Evolutionary conservation across 37 sponge, comb jelly and placozoan genomes (phyloP).

Genomic region (Ianthella basta): DNA sequence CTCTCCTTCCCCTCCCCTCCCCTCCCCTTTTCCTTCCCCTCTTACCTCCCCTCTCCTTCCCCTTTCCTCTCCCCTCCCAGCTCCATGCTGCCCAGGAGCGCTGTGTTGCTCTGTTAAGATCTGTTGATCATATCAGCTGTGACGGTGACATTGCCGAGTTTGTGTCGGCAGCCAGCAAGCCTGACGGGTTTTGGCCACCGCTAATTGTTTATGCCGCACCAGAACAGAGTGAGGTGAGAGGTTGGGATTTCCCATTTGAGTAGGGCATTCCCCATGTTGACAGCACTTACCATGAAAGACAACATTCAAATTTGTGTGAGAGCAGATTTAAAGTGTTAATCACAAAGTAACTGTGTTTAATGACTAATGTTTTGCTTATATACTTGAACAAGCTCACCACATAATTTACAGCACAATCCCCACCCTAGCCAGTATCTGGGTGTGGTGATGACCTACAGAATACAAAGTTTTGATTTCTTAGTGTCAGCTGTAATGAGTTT

Average conservation of each 20-base stretch:
- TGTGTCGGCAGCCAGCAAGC: not conserved
- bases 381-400: no score
- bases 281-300: no score
- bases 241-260: no score
- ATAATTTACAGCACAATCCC: no score
- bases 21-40: not conserved
- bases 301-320: no score
- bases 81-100: not conserved
- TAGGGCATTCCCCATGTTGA: not conserved
- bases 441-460: no score
- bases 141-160: not conserved
- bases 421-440: no score
- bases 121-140: not conserved
- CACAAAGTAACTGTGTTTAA: no score
- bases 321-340: no score
- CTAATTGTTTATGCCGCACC: slow-evolving; percentile 1
- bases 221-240: slow-evolving; percentile 6
- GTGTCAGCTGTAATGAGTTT: no score
- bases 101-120: not conserved
- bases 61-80: not conserved
- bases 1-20: not conserved
- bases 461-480: no score
- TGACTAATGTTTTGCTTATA: no score
- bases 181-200: not conserved
- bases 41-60: not conserved